These are phyloP conservation scores for Burhinus oedicnemus DNA, from an alignment of 2,113 vertebrate genomes.

Conservation along the genomic window DNA sequence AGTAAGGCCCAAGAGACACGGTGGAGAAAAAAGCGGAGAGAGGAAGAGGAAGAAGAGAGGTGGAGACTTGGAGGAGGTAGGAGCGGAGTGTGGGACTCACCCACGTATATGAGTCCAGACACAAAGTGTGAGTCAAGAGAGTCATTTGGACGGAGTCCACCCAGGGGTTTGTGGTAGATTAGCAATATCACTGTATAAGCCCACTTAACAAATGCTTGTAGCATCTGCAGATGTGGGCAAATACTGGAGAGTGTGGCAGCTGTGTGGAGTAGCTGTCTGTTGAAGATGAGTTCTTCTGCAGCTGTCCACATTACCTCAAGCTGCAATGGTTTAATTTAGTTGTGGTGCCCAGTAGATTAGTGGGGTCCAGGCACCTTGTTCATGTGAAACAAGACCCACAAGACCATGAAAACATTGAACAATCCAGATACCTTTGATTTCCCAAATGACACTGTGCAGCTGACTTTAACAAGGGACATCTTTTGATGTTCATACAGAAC, in stretches of 20 bases:
- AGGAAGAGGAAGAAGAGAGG: not conserved
- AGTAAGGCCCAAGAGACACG: not conserved
- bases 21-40: not conserved
- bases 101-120: fast-evolving
- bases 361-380: not conserved
- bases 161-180: not conserved
- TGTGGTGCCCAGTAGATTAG: not conserved
- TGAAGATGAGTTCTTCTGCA: not conserved
- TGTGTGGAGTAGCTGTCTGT: not conserved
- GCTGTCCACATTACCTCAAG: not conserved
- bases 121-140: not conserved
- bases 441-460: not conserved
- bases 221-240: not conserved
- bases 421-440: not conserved
- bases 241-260: not conserved
- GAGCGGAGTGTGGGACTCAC: not conserved
- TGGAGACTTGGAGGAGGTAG: not conserved
- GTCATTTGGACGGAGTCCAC: no score
- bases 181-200: not conserved
- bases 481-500: not conserved
- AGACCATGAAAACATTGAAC: not conserved
- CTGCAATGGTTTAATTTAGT: not conserved
- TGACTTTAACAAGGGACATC: not conserved
- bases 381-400: not conserved
- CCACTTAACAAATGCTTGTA: not conserved